Conservation (phyloP, 2,888 invertebrate genomes). For the Dynastes maya region DNA sequence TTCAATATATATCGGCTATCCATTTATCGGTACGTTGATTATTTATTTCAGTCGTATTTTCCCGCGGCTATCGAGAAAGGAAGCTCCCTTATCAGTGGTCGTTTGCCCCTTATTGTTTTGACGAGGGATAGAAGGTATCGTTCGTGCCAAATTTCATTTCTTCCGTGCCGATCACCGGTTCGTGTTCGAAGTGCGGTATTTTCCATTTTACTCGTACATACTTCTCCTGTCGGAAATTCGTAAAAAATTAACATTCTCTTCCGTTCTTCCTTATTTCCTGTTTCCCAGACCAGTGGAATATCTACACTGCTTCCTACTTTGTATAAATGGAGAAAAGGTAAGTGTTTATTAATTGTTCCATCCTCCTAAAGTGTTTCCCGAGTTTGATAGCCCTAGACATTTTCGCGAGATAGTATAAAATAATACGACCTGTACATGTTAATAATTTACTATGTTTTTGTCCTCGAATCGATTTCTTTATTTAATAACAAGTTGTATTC, state of each 20-base stretch:
- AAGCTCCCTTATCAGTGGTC: conserved; percentile 54
- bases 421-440: too few species aligned
- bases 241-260: conserved; percentile 56
- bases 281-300: conserved; percentile 43
- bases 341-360: conserved; percentile 3
- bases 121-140: conserved; percentile 17
- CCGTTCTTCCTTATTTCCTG: conserved; percentile 47
- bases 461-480: too few species aligned
- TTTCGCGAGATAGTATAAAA: too few species aligned
- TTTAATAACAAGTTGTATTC: too few species aligned
- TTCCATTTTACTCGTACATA: conserved; percentile 35
- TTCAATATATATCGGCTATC: conserved; percentile 29
- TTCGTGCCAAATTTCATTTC: conserved; percentile 34
- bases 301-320: not conserved
- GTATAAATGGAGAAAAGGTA: not conserved
- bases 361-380: not conserved
- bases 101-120: conserved; percentile 32
- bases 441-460: too few species aligned
- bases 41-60: conserved; percentile 55
- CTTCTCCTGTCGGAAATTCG: conserved; percentile 52
- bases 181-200: conserved; percentile 22
- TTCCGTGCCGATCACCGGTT: conserved; percentile 29
- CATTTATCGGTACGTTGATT: conserved; percentile 56
- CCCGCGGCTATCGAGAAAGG: conserved; percentile 51
- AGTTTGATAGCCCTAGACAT: not conserved